Percentiles rank a stretch among this genome's conserved stretches.
Conservation (phyloP, 2,797 vertebrate species). For the Bryconaethiops microstoma region DNA sequence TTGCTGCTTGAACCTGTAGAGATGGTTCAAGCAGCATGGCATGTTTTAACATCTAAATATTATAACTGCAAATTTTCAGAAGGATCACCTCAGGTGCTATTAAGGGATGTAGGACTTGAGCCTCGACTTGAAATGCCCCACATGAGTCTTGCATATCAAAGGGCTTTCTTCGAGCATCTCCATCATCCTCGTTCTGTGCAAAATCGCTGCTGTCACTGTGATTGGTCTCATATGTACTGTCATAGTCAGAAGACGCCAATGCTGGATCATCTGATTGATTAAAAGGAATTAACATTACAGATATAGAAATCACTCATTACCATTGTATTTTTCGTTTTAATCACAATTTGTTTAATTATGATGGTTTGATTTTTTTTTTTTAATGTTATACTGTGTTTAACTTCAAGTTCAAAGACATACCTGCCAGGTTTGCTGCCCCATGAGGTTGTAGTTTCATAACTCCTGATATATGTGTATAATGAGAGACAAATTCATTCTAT, state of each 20-base stretch:
- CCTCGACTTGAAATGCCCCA: conserved; percentile 71
- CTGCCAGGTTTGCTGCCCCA: no score
- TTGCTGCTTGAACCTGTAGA: neutral
- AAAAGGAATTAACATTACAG: conserved; percentile 34
- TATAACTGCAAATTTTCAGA: neutral
- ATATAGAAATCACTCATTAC: neutral
- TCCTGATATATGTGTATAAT: no score
- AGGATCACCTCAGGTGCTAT: conserved; percentile 75
- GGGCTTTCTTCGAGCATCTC: conserved; percentile 74
- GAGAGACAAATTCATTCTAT: no score
- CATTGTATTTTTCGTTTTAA: no score
- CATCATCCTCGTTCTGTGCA: conserved; percentile 85
- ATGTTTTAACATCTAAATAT: neutral
- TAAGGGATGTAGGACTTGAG: conserved; percentile 75
- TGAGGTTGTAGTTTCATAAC: no score
- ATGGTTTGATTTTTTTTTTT: no score
- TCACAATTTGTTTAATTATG: no score
- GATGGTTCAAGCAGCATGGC: no score
- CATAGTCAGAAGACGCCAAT: conserved; percentile 91
- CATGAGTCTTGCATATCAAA: conserved; percentile 62
- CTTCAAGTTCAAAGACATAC: no score
- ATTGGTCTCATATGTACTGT: conserved; percentile 88
- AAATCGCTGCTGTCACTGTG: conserved; percentile 94
- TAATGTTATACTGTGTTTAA: no score
- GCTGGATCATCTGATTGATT: conserved; percentile 80